phyloP scores from a whole-genome alignment of 1,140 invertebrate species.

The Cydia amplana region DNA sequence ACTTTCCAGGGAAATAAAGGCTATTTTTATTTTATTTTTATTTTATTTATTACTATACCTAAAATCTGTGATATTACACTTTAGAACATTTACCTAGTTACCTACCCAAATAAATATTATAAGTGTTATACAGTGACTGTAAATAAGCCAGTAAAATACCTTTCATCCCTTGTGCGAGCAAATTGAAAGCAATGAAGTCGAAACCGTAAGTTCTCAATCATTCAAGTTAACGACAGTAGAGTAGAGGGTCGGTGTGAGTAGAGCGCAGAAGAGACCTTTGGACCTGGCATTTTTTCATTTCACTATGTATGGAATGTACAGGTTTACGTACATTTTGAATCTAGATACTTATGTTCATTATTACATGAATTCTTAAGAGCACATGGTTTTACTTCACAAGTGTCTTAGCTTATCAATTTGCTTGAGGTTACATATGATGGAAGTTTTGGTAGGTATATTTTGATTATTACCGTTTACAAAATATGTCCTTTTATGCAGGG shows the following conservation, averaged over 20 bases:
- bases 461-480: too few relatives aligned
- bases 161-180: conserved; percentile 59
- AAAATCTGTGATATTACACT: too few relatives aligned
- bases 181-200: conserved; percentile 78
- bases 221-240: conserved; percentile 75
- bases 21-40: too few relatives aligned
- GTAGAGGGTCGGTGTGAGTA: conserved; percentile 50
- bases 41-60: too few relatives aligned
- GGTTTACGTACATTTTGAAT: neutral
- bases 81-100: too few relatives aligned
- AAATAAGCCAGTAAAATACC: neutral
- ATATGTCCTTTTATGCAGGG: too few relatives aligned
- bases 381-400: too few relatives aligned
- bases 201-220: conserved; percentile 78
- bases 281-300: conserved; percentile 39
- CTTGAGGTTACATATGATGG: neutral
- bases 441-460: neutral
- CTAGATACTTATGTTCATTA: neutral
- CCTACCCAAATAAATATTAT: too few relatives aligned
- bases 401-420: neutral
- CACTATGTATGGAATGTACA: neutral
- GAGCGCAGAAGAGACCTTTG: conserved; percentile 30
- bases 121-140: neutral
- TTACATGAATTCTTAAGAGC: neutral
- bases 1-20: too few relatives aligned